Percentiles rank a stretch among this genome's conserved stretches.
These are phyloP conservation scores for Stenichneumon culpator DNA, from an alignment of 2,888 invertebrate species.

Conservation along the genomic window DNA sequence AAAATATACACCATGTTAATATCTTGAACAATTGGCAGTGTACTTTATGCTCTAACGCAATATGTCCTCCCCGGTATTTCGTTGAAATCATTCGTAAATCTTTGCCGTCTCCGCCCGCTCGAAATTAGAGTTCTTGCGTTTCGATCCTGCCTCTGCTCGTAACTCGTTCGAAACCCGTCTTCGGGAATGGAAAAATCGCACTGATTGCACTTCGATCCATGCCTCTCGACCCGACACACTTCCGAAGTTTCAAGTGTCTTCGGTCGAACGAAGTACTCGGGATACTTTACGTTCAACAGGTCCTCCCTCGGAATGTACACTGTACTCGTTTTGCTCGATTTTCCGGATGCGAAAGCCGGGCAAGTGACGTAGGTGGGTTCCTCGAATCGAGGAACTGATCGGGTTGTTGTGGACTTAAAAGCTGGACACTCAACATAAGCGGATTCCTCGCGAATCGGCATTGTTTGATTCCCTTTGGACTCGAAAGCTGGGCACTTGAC, in stretches of 20 bases:
- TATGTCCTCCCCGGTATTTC: constrained; percentile 26
- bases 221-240: constrained; percentile 72
- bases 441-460: constrained; percentile 1
- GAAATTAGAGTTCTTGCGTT: constrained; percentile 64
- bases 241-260: constrained; percentile 69
- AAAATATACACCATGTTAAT: constrained; percentile 10
- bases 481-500: constrained; percentile 2
- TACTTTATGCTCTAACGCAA: constrained; percentile 50
- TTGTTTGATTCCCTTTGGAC: constrained; percentile 46
- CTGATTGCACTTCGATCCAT: constrained; percentile 76
- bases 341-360: constrained; percentile 44
- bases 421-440: constrained; percentile 34
- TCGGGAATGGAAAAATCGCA: constrained; percentile 69
- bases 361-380: constrained; percentile 43
- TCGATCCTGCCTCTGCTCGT: constrained; percentile 62
- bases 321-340: constrained; percentile 53
- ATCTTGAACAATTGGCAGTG: background rate
- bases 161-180: constrained; percentile 64
- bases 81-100: constrained; percentile 32
- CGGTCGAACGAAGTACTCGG: constrained; percentile 63
- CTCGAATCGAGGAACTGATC: constrained; percentile 34
- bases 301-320: constrained; percentile 50
- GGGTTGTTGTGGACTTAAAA: constrained; percentile 25
- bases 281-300: constrained; percentile 67
- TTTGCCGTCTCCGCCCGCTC: constrained; percentile 36